Conservation (phyloP, 2,113 vertebrate genomes). For the Euleptes europaea region DNA sequence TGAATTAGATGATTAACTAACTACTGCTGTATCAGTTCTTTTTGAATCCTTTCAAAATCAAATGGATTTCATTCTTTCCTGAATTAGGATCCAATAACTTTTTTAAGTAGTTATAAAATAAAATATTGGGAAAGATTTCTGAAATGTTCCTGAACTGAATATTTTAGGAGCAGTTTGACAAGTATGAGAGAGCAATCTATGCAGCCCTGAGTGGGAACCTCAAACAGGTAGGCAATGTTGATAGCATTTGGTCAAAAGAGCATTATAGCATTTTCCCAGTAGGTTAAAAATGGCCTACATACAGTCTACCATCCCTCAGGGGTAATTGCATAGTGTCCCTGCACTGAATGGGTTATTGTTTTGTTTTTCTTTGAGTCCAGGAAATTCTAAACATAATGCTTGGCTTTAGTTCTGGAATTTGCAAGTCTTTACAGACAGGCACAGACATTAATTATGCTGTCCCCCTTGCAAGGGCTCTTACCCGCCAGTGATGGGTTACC, state of each 20-base stretch:
- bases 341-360: background rate
- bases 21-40: background rate
- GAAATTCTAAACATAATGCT: background rate
- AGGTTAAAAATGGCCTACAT: background rate
- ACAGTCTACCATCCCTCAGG: background rate
- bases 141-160: conserved; percentile 30
- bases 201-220: conserved; percentile 95
- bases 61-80: background rate
- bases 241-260: background rate
- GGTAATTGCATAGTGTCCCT: background rate
- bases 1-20: background rate
- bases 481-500: background rate
- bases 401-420: background rate
- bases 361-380: background rate
- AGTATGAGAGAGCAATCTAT: conserved; percentile 94
- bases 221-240: conserved; percentile 82
- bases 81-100: conserved; percentile 17
- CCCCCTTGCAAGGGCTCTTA: background rate
- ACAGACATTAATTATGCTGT: background rate
- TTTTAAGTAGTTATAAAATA: conserved; percentile 2
- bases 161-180: conserved; percentile 88
- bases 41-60: conserved; percentile 27
- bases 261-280: too few species aligned
- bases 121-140: background rate
- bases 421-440: background rate